phyloP scores from a whole-genome alignment of 2,113 vertebrate species.

The Clinocottus analis region DNA sequence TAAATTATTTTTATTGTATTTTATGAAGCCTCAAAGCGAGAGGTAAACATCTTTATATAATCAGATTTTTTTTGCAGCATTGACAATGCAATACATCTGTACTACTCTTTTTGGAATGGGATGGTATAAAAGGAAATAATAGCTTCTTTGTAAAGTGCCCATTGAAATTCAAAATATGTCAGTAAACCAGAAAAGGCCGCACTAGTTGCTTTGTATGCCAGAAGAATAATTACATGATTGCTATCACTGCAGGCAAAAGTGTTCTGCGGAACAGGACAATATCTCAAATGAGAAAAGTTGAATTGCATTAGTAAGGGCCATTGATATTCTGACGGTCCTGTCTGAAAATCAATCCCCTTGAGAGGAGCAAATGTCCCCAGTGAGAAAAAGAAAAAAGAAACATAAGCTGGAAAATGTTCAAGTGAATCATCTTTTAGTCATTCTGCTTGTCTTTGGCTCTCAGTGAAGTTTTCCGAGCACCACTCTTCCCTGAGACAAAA shows the following conservation, averaged over 20 bases:
- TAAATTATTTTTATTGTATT: constrained; percentile 4
- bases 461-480: constrained; percentile 47
- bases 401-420: constrained; percentile 47
- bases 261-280: constrained; percentile 54
- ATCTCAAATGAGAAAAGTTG: constrained; percentile 49
- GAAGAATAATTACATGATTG: constrained; percentile 36
- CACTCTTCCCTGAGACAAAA: constrained; percentile 63
- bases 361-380: constrained; percentile 31
- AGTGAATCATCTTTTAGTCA: constrained; percentile 64
- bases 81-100: neutral
- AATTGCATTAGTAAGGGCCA: constrained; percentile 64
- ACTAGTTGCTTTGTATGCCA: constrained; percentile 44
- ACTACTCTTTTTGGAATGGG: neutral
- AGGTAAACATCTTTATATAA: neutral
- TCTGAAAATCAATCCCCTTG: constrained; percentile 53
- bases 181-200: constrained; percentile 10
- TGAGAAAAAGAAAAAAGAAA: constrained; percentile 39
- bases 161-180: constrained; percentile 12
- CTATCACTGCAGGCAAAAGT: constrained; percentile 32
- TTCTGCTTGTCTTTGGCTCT: constrained; percentile 48
- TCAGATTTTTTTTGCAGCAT: neutral
- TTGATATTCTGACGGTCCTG: constrained; percentile 65
- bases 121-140: neutral
- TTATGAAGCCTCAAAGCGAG: constrained; percentile 10
- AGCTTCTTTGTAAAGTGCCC: neutral